Base-by-base conservation (phyloP, 2,113 vertebrate species). In the Chaetura pelagica region DNA sequence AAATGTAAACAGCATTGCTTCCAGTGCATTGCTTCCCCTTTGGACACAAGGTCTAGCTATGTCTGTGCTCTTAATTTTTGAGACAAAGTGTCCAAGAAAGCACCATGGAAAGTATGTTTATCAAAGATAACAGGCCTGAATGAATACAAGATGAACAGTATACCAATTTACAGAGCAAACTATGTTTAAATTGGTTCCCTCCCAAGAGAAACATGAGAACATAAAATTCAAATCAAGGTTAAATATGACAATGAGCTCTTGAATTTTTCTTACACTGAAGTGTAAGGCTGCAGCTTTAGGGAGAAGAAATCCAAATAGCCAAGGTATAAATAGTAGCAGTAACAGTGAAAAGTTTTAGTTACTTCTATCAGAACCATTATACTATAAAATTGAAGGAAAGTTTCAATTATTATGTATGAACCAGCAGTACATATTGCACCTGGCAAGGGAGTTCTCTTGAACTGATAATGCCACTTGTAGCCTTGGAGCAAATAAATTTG, bases 41-140 rank as follows among this genome's bases (percentile, higher is more conserved):
- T 8, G 48, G 24, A 57, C 44, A 69, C 3, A 0, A 1, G 48
- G 35, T 29, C 26, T 22, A 38, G 34, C 22, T 35, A 21, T 13
- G 38, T 23, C 27, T 73, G 62, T 23, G 42, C 76, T 76, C 63
- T 79, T 51, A 44, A 42, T 27, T 74, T 68, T 42, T 5, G 40
- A 87, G 13, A 12, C 18, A 40, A 35, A 63, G 27, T 15, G 2
- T 24, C 48, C 48, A 61, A 30, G 46, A 55, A 73, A 88, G 21
- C 57, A 92, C 5, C 10, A 71, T 42, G 40, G 40, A 42, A 42
- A 42, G 54, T 27, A 63, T 32, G 29, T 35, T 75, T 51, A 54
- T 67, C n/a, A 44, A 24, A 75, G 42, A 12, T 18, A 86, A 82
- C 21, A 32, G 14, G 38, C 30, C 8, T 63, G 48, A 66, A 32